phyloP scores from a whole-genome alignment of 2,797 vertebrate genomes.

The Enteromius radiatus region DNA sequence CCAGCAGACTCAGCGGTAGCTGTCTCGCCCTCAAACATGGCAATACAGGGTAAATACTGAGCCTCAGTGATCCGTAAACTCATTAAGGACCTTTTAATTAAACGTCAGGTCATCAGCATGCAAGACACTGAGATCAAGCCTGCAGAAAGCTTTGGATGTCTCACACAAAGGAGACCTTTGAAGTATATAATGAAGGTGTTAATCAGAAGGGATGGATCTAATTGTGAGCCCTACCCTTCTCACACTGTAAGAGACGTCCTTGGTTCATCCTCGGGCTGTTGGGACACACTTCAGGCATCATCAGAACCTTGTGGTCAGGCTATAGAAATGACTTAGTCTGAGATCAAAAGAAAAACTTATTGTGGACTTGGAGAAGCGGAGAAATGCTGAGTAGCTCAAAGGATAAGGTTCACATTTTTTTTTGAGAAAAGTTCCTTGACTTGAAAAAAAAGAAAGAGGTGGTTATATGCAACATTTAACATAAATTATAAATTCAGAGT shows the following conservation, averaged over 20 bases:
- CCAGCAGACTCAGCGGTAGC: constrained; percentile 52
- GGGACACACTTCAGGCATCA: constrained; percentile 32
- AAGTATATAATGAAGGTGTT: constrained; percentile 57
- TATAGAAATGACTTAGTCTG: constrained; percentile 28
- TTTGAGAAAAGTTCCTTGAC: background rate
- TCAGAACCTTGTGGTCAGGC: constrained; percentile 21
- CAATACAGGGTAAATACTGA: constrained; percentile 58
- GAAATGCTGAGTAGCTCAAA: constrained; percentile 15
- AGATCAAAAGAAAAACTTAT: constrained; percentile 35
- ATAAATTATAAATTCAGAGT: background rate
- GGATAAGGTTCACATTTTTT: background rate
- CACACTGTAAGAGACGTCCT: constrained; percentile 40
- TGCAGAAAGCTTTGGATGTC: constrained; percentile 54
- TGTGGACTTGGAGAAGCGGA: constrained; percentile 23
- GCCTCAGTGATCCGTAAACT: constrained; percentile 62
- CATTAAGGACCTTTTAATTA: constrained; percentile 65
- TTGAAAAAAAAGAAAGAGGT: background rate
- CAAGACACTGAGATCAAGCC: constrained; percentile 56
- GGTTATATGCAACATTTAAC: background rate
- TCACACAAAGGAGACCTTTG: constrained; percentile 55
- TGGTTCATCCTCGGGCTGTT: constrained; percentile 29
- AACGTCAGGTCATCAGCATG: constrained; percentile 62
- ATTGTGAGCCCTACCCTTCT: constrained; percentile 23
- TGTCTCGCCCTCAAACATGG: constrained; percentile 51
- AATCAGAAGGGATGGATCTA: constrained; percentile 45